Evolutionary conservation across 2,888 invertebrate genomes (phyloP).

Genomic region (Drosophila nr. medialis): DNA sequence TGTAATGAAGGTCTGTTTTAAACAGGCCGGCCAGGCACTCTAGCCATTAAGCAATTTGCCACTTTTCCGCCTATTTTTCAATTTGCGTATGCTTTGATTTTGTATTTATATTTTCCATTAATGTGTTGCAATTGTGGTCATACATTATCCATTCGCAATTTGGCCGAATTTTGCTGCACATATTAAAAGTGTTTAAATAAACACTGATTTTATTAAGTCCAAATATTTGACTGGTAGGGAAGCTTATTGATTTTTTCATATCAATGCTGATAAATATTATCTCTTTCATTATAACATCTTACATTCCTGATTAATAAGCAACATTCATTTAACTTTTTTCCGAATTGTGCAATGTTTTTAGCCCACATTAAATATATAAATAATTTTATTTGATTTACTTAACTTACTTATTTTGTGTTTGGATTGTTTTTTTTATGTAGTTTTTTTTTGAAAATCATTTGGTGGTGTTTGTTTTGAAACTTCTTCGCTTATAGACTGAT

Average conservation of each 20-base stretch:
- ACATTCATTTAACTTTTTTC: not conserved
- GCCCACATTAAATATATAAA: not conserved
- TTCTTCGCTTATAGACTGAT: not conserved
- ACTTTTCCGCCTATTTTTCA: conserved; percentile 50
- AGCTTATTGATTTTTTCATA: not conserved
- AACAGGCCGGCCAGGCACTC: conserved; percentile 52
- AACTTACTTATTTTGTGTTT: not conserved
- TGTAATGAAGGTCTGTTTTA: conserved; percentile 59
- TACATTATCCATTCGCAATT: conserved; percentile 30
- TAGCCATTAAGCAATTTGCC: conserved; percentile 42
- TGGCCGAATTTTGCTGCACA: conserved; percentile 36
- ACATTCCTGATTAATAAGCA: not conserved
- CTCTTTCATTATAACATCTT: not conserved
- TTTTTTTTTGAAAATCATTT: not conserved
- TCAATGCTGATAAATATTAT: not conserved
- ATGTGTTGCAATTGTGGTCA: conserved; percentile 16
- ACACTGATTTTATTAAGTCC: conserved; percentile 22
- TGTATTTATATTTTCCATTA: conserved; percentile 17
- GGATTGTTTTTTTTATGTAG: not conserved
- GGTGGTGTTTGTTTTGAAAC: not conserved
- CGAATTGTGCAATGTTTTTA: too few species aligned
- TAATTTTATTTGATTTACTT: not conserved
- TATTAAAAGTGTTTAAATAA: conserved; percentile 34
- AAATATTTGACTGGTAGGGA: conserved; percentile 7
- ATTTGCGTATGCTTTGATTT: conserved; percentile 62